These are phyloP conservation scores for Leptocoma aspasia DNA, from an alignment of 2,113 vertebrate species.

Conservation along the genomic window DNA sequence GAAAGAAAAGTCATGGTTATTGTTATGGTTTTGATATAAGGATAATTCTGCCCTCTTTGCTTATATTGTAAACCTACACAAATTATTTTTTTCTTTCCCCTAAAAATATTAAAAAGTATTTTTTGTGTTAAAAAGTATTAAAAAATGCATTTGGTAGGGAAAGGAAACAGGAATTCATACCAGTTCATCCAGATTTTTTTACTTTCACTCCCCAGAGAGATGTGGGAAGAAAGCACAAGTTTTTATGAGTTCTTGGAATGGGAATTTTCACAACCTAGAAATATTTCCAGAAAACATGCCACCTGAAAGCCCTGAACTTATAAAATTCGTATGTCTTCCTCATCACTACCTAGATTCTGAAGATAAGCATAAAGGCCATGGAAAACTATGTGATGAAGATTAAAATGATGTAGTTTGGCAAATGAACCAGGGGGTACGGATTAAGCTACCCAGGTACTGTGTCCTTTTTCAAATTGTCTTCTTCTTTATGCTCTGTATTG, in stretches of 20 bases:
- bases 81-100: neutral
- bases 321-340: neutral
- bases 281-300: neutral
- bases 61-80: neutral
- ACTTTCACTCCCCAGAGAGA: neutral
- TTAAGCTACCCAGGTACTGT: neutral
- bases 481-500: neutral
- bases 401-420: neutral
- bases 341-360: neutral
- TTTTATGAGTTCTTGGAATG: neutral
- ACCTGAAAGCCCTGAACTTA: neutral
- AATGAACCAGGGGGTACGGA: neutral
- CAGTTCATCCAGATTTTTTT: neutral
- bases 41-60: neutral
- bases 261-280: neutral
- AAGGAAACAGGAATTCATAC: neutral
- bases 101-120: neutral
- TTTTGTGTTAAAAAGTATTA: too few species aligned
- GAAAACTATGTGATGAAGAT: neutral
- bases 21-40: neutral
- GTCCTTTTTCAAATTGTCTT: neutral
- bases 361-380: neutral
- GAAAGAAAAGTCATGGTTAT: neutral
- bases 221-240: neutral
- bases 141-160: neutral